Percentiles rank a stretch among this genome's conserved stretches.
phyloP scores from a whole-genome alignment of 53 echinoderm and acorn worm genomes.

The Patiria pectinifera region DNA sequence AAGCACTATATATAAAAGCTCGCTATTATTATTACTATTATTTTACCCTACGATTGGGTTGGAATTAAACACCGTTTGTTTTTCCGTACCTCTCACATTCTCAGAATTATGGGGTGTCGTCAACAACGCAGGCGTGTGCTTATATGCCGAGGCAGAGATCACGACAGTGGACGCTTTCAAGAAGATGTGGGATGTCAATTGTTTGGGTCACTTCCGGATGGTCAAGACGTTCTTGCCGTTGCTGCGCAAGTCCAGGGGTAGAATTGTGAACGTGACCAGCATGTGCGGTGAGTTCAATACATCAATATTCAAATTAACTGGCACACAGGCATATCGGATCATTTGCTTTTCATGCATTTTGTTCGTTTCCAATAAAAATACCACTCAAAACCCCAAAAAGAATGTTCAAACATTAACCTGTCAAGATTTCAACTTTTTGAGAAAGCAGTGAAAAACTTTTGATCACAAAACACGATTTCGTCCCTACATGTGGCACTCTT shows the following conservation, averaged over 20 bases:
- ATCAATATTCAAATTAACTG: too few relatives aligned
- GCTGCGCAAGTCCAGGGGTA: slow-evolving; percentile 82
- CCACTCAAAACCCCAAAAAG: too few relatives aligned
- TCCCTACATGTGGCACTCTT: too few relatives aligned
- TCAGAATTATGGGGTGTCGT: slow-evolving; percentile 94
- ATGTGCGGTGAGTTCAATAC: slow-evolving; percentile 72
- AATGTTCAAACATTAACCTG: too few relatives aligned
- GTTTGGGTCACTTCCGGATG: slow-evolving; percentile 82
- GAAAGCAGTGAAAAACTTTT: too few relatives aligned
- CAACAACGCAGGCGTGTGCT: slow-evolving; percentile 86
- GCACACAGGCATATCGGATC: too few relatives aligned
- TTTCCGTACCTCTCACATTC: not conserved
- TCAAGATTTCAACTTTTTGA: too few relatives aligned
- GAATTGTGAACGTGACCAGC: slow-evolving; percentile 88
- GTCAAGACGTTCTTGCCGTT: slow-evolving; percentile 87
- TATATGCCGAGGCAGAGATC: slow-evolving; percentile 82
- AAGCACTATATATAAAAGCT: too few relatives aligned
- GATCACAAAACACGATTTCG: too few relatives aligned
- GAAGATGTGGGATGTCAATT: slow-evolving; percentile 86
- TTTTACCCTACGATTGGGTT: not conserved
- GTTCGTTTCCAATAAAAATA: too few relatives aligned
- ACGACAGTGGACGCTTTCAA: slow-evolving; percentile 73
- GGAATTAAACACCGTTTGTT: not conserved
- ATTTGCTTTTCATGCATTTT: too few relatives aligned
- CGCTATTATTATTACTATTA: too few relatives aligned